Base-by-base conservation (phyloP, 2,888 invertebrate genomes). In the Campaea margaritaria region DNA sequence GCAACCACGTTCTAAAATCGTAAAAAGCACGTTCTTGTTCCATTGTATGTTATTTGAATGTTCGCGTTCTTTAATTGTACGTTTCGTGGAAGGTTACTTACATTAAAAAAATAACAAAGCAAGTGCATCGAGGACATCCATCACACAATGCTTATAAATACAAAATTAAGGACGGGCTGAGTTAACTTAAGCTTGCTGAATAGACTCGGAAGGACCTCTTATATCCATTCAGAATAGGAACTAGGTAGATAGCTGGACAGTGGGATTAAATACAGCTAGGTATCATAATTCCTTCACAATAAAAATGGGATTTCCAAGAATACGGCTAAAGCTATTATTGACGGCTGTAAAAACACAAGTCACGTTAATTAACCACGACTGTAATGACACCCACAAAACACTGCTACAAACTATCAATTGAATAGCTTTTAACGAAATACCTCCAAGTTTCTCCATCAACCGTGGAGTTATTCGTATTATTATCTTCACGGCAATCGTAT, bases 41-140 rank as follows among this genome's bases (percentile, higher is more conserved):
- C 60, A 64, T 66, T 68, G 62, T 68, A 27, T 58, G 45, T 16
- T 55, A 41, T 47, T 63, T 61, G 42, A 60, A 64, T 64, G 64
- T 57, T 53, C 48, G 43, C 15, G 28, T 54, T 64, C 44, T 62
- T 67, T 64, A 48, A 49, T 63, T 55, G 59, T 61, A 56, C 45
- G 43, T 52, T 66, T 67, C 65, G 52, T 53, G 60, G 68, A 66
- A 65, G 60, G 58, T 48, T 47, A 61, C 54, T 15, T 47, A 46
- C 41, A 38, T 39, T 46, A 62, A 64, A 59, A 64, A 59, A 64
- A 64, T 51, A 58, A 64, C 66, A 68, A 63, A 54, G 58, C 51
- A 56, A 42, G 39, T 56, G 48, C 47, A 56, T 36, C 46, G 53
- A 51, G 46, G 52, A 28, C 51, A 54, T 10, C 41, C 36, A 53